Conservation (phyloP, 2,113 vertebrate genomes). For the Rhinolophus ferrumequinum region DNA sequence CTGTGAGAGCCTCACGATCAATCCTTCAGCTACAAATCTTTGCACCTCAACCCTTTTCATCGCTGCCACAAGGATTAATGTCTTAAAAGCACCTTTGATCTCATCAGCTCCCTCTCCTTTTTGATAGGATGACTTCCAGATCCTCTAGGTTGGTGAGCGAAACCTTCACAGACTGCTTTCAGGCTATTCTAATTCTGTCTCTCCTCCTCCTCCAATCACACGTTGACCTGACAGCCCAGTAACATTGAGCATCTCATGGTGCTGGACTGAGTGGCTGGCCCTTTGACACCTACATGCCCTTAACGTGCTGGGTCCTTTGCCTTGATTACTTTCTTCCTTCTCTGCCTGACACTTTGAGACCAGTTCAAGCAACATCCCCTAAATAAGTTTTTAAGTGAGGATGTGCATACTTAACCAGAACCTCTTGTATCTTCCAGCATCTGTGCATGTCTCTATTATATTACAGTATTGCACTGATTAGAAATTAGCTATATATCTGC, state of each 20-base stretch:
- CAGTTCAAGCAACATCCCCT: neutral
- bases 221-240: neutral
- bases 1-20: neutral
- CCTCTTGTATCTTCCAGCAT: neutral
- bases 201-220: neutral
- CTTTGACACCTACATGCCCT: neutral
- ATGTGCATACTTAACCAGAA: neutral
- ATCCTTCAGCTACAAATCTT: neutral
- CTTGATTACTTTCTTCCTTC: neutral
- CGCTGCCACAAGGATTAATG: neutral
- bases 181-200: neutral
- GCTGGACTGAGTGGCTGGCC: neutral
- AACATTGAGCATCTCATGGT: neutral
- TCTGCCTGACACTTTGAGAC: neutral
- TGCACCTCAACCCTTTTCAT: neutral
- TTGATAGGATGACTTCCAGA: neutral
- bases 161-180: neutral
- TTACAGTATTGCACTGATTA: neutral
- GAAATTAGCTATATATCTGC: neutral
- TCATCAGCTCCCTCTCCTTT: neutral
- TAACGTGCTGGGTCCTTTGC: neutral
- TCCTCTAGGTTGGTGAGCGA: neutral
- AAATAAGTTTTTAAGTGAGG: neutral
- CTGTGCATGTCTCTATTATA: neutral
- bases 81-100: neutral